A percentile compares a stretch with the other conserved stretches of the same genome.
Conservation (phyloP, 2,888 invertebrate species). For the Barypeithes pellucidus region DNA sequence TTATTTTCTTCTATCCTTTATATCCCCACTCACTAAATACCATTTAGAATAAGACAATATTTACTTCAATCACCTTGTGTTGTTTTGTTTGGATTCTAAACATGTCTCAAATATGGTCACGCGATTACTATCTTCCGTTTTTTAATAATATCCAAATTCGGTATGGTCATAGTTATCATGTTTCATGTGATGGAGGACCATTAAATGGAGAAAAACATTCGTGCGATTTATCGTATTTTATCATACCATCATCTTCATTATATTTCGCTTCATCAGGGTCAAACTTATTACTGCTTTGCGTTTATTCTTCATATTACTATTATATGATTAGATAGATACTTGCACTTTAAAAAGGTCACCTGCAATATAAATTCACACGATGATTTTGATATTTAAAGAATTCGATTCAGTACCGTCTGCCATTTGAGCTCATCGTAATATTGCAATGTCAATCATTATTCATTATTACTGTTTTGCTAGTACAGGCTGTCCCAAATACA, state of each 20-base stretch:
- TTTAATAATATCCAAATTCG: too few species aligned
- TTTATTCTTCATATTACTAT: conserved; percentile 4
- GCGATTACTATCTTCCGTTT: too few species aligned
- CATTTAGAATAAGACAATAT: too few species aligned
- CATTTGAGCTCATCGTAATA: neutral
- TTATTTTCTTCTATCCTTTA: too few species aligned
- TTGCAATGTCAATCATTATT: neutral
- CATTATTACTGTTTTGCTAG: neutral
- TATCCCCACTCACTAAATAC: too few species aligned
- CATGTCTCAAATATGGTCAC: too few species aligned
- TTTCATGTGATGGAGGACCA: neutral
- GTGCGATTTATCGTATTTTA: neutral
- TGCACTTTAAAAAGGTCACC: conserved; percentile 23
- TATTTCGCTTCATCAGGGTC: conserved; percentile 14
- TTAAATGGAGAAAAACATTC: neutral
- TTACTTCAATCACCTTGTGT: too few species aligned
- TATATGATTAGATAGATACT: conserved; percentile 3
- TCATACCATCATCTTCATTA: neutral
- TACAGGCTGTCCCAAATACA: too few species aligned
- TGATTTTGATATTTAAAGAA: neutral
- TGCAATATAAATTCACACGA: conserved; percentile 7
- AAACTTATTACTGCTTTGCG: neutral
- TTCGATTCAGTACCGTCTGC: neutral
- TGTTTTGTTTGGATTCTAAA: too few species aligned
- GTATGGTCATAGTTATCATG: too few species aligned